Base-by-base conservation (phyloP, 2,113 vertebrate species). In the Leuciscus idus region DNA sequence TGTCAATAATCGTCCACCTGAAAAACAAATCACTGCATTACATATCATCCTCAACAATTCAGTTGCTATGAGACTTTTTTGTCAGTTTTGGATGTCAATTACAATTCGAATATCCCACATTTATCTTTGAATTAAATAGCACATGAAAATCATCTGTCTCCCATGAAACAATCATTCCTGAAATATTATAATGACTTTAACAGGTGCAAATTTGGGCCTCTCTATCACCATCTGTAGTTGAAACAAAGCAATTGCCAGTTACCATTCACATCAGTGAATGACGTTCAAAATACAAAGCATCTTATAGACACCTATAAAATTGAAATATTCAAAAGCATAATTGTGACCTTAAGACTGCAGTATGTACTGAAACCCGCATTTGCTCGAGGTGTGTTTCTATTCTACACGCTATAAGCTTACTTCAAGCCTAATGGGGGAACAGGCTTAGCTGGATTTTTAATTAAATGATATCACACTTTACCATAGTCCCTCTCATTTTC, bases 371-470 rank as follows among this genome's bases (percentile, higher is more conserved):
- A 77, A 55, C 48, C 28, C 28, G 6, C 21, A 81, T 81, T 57
- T 59, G 66, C 23, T 17, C 12, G 21, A 43, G n/a, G 55, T 17
- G 1, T 23, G 21, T 73, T 57, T 84, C 52, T 4, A 57, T 83
- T 13, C 43, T 50, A 48, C 39, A 30, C 17, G 17, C 61, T 50
- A 81, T 50, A 81, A 48, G 61, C 57, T 66, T 81, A 66, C 43
- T 81, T 68, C 61, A 68, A 50, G n/a, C 26, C 61, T 66, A 81
- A 66, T 66, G 79, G 43, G 76, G 43, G 79, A 62, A 33, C 43
- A 81, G 50, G 61, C 59, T 81, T 81, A 81, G 79, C 61, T 82
- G 80, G 11, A 52, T 70, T 68, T 78, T 70, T 82, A 82, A 70
- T 82, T 82, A 50, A 68, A 33, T 70, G 28, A 70, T 70, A 82